Evolutionary conservation across 2,888 invertebrate genomes (phyloP).

Genomic region (Gerris lacustris): DNA sequence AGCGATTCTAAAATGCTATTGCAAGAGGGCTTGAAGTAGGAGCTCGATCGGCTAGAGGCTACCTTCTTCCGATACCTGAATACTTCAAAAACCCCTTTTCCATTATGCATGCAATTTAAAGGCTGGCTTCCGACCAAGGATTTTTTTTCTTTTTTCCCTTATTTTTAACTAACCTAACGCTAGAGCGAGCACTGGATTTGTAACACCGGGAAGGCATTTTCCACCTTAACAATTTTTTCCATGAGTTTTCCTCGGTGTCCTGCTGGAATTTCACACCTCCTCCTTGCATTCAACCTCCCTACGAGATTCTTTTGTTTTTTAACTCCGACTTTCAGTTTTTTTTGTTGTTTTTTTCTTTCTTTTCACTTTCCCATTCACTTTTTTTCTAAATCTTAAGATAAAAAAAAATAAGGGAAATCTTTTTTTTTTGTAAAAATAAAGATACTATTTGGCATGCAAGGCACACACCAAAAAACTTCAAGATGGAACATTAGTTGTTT

Average conservation of each 20-base stretch:
- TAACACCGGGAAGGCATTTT: neutral
- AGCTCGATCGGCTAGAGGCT: neutral
- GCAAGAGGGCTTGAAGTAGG: no score
- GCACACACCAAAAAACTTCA: neutral
- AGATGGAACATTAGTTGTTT: neutral
- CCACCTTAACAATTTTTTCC: no score
- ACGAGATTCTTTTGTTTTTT: no score
- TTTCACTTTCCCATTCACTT: no score
- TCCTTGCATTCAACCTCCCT: no score
- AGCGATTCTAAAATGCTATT: no score
- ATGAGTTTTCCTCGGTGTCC: no score
- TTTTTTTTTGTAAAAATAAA: neutral
- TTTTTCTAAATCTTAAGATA: no score
- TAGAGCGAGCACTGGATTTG: neutral
- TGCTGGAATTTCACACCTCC: no score
- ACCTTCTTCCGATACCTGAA: neutral
- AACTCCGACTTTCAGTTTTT: no score
- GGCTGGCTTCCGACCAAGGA: neutral
- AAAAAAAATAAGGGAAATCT: no score
- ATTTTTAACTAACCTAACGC: neutral
- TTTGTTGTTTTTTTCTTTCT: no score
- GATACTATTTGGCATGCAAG: neutral
- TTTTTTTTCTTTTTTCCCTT: neutral
- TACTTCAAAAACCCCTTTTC: neutral
- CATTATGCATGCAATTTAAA: conserved; percentile 5